Evolutionary conservation across 2,797 vertebrate species (phyloP).

Genomic region (Amazonetta brasiliensis): DNA sequence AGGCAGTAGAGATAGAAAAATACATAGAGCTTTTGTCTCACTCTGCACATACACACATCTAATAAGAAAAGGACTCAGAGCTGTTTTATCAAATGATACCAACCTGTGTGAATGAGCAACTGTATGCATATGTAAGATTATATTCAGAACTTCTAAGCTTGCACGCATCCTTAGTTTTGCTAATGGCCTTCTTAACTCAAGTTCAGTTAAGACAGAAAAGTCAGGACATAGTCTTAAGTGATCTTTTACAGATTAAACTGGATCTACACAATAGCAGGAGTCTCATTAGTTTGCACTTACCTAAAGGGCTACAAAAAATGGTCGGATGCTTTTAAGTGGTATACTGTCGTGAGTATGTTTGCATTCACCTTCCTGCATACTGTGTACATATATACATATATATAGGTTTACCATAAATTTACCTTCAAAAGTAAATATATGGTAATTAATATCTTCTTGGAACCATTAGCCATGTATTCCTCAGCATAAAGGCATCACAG

Average conservation of each 20-base stretch:
- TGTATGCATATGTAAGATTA: neutral
- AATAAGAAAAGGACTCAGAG: neutral
- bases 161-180: neutral
- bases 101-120: neutral
- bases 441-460: neutral
- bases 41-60: neutral
- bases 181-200: neutral
- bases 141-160: neutral
- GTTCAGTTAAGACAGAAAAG: neutral
- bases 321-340: fast-evolving
- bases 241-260: neutral
- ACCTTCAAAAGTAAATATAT: neutral
- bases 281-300: neutral
- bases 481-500: neutral
- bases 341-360: neutral
- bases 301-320: neutral
- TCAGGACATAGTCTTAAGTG: neutral
- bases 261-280: neutral
- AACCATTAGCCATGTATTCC: neutral
- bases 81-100: neutral
- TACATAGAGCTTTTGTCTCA: neutral
- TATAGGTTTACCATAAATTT: neutral
- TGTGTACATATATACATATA: neutral
- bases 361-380: neutral
- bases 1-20: neutral